These are phyloP conservation scores for Nezara viridula DNA, from an alignment of 2,888 invertebrate genomes.

Conservation along the genomic window DNA sequence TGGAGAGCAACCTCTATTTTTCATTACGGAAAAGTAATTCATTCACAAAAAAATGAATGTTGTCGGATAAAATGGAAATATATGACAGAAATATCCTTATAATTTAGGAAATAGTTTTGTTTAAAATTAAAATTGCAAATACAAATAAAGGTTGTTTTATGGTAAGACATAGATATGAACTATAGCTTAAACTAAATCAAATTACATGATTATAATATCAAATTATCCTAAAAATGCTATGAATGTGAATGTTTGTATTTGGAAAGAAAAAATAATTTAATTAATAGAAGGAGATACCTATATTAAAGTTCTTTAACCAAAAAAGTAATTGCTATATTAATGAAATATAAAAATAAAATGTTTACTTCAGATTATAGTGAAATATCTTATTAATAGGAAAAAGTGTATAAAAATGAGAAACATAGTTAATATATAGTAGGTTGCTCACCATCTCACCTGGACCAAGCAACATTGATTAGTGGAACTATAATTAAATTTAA, in stretches of 20 bases:
- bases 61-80: not conserved
- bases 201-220: too few relatives aligned
- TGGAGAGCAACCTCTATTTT: not conserved
- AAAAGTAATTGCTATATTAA: too few relatives aligned
- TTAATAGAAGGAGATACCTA: too few relatives aligned
- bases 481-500: not conserved
- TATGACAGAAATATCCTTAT: not conserved
- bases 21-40: not conserved
- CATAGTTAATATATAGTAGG: not conserved
- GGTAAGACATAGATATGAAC: not conserved
- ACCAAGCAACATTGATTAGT: not conserved
- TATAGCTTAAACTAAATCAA: not conserved
- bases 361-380: not conserved
- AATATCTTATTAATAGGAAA: too few relatives aligned
- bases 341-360: not conserved
- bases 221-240: too few relatives aligned
- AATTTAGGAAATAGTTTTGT: not conserved
- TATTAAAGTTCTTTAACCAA: too few relatives aligned
- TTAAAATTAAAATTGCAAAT: not conserved
- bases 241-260: too few relatives aligned
- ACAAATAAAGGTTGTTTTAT: not conserved
- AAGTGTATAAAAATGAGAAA: too few relatives aligned
- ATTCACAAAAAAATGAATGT: not conserved
- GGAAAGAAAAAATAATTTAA: too few relatives aligned
- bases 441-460: not conserved